phyloP scores from a whole-genome alignment of 2,113 vertebrate species.

The Xiphorhynchus elegans region DNA sequence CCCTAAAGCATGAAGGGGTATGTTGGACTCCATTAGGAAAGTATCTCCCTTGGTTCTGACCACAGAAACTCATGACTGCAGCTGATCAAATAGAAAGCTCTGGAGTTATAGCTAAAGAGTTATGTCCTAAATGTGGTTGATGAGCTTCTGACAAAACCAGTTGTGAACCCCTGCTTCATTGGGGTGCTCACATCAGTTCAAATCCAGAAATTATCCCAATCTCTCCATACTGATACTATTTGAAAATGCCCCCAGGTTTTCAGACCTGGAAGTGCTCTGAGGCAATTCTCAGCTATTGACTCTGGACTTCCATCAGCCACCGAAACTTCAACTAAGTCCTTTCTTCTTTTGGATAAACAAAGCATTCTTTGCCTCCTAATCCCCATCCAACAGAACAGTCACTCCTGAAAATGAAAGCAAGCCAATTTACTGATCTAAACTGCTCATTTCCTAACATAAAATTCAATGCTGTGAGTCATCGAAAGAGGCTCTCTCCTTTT shows the following conservation, averaged over 20 bases:
- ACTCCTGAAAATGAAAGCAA: not conserved
- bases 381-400: not conserved
- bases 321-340: not conserved
- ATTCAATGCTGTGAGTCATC: conserved; percentile 5
- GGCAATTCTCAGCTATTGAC: fast-evolving
- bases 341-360: conserved; percentile 1
- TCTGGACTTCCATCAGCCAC: not conserved
- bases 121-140: not conserved
- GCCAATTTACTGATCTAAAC: conserved; percentile 11
- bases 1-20: not conserved
- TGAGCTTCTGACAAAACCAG: not conserved
- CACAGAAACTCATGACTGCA: not conserved
- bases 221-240: not conserved
- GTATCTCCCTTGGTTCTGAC: not conserved
- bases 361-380: not conserved
- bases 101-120: not conserved
- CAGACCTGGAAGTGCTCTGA: not conserved
- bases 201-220: not conserved
- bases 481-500: not conserved
- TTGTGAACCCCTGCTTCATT: not conserved
- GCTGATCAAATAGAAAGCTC: not conserved
- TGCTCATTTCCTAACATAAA: not conserved
- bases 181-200: not conserved
- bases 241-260: conserved; percentile 4
- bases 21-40: not conserved